phyloP scores from a whole-genome alignment of 1,140 invertebrate genomes.

The Coboldia fuscipes region DNA sequence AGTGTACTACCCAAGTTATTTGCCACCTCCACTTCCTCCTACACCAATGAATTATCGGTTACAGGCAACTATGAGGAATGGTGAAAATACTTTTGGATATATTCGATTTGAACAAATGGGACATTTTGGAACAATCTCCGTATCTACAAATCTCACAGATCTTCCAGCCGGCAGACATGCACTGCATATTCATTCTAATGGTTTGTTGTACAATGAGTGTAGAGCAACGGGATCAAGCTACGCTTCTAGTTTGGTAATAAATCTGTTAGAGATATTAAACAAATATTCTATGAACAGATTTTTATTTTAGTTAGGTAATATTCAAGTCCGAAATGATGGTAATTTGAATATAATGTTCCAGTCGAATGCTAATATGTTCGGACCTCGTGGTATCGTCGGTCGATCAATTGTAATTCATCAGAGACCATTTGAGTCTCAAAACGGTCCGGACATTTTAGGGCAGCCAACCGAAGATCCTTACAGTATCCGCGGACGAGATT shows the following conservation, averaged over 20 bases:
- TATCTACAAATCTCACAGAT: conserved; percentile 32
- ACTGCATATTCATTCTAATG: conserved; percentile 52
- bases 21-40: too few relatives aligned
- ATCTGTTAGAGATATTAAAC: too few relatives aligned
- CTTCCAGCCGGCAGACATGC: conserved; percentile 40
- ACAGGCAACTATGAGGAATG: too few relatives aligned
- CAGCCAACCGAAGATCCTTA: conserved; percentile 10
- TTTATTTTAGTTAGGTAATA: conserved; percentile 15
- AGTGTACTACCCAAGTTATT: too few relatives aligned
- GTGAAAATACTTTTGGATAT: too few relatives aligned
- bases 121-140: conserved; percentile 19
- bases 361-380: conserved; percentile 15
- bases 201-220: conserved; percentile 38
- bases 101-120: conserved; percentile 15
- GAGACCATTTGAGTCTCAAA: conserved; percentile 18
- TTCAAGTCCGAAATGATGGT: conserved; percentile 17
- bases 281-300: too few relatives aligned
- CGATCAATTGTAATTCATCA: conserved; percentile 18
- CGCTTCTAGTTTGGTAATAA: conserved; percentile 17
- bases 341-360: conserved; percentile 12
- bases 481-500: conserved; percentile 11
- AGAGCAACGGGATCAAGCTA: conserved; percentile 25
- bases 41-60: too few relatives aligned
- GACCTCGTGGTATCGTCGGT: conserved; percentile 17
- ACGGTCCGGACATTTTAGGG: conserved; percentile 16